Base-by-base conservation (phyloP, 2,888 invertebrate species). In the Ischnus inquisitorius region DNA sequence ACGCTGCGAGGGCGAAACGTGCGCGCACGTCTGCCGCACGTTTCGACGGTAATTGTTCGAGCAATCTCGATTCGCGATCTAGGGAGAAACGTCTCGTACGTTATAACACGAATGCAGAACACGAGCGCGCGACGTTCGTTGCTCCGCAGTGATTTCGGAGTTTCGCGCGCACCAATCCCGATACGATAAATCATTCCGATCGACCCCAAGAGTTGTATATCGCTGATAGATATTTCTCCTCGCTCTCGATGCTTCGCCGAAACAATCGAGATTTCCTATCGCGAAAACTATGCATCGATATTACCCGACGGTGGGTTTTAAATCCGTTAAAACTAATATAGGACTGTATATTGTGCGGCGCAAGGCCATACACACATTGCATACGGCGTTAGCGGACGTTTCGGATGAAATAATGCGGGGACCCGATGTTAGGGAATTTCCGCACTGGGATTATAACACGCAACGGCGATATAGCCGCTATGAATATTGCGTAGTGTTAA, bases 41-140 rank as follows among this genome's bases (percentile, higher is more conserved):
- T 68, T 81, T 65, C 76, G 19, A 76, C 51, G 69, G 51, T 75
- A 79, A 83, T 83, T 83, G 79, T 67, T 57, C 71, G 41, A 65
- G 60, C 74, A 71, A 79, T 79, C 71, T 48, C 71, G 57, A 62
- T 79, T 51, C 39, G 8, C 65, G 28, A 83, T 76, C 57, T 71
- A 34, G 46, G 43, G 19, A 71, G 48, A 39, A 54, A 46, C 69
- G 19, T 75, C 83, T 79, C 79, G 28, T 79, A 71, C 65, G 48
- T 71, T 69, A 34, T 34, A 75, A 69, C 62, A 72, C 69, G 54
- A 34, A 64, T 64, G 48, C 62, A 51, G 68, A 60, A 75, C 41
- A 43, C 25, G 16, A 8, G 25, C 10, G 46, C 28, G 8, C 41
- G 54, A 75, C 51, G 43, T 5, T 54, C 16, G 39, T 51, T 60